Evolutionary conservation across 2,113 vertebrate species (phyloP).

Genomic region (Clarias batrachus): DNA sequence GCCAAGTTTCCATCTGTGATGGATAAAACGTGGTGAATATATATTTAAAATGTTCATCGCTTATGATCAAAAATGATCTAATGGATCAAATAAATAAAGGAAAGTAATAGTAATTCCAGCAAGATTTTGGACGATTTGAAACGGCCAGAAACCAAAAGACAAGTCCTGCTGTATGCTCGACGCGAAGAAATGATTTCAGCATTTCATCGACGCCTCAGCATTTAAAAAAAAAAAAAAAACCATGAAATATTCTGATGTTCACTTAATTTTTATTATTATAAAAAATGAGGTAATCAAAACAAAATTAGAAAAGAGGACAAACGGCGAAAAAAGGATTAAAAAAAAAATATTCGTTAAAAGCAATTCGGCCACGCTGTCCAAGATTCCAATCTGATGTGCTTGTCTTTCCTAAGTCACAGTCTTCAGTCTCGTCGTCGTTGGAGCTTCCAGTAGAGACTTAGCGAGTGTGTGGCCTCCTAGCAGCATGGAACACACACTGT

Average conservation of each 20-base stretch:
- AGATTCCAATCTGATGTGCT: slow-evolving; percentile 48
- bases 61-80: background rate
- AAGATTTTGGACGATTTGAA: slow-evolving; percentile 8
- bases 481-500: slow-evolving; percentile 36
- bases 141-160: slow-evolving; percentile 12
- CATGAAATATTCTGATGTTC: slow-evolving; percentile 22
- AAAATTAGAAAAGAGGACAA: slow-evolving; percentile 37
- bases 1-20: slow-evolving; percentile 33
- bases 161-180: slow-evolving; percentile 1
- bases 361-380: slow-evolving; percentile 38
- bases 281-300: slow-evolving; percentile 47
- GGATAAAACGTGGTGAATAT: slow-evolving; percentile 5
- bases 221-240: background rate
- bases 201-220: background rate
- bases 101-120: slow-evolving; percentile 12
- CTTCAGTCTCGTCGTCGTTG: slow-evolving; percentile 15
- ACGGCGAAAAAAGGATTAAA: slow-evolving; percentile 22
- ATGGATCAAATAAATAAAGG: slow-evolving; percentile 26
- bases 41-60: background rate
- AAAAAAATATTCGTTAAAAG: slow-evolving; percentile 43
- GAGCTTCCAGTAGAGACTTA: slow-evolving; percentile 28
- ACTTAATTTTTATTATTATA: background rate
- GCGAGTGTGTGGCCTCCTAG: slow-evolving; percentile 33
- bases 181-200: background rate
- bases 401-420: slow-evolving; percentile 46